These are phyloP conservation scores for Ophion ellenae DNA, from an alignment of 2,888 invertebrate genomes.

Conservation along the genomic window DNA sequence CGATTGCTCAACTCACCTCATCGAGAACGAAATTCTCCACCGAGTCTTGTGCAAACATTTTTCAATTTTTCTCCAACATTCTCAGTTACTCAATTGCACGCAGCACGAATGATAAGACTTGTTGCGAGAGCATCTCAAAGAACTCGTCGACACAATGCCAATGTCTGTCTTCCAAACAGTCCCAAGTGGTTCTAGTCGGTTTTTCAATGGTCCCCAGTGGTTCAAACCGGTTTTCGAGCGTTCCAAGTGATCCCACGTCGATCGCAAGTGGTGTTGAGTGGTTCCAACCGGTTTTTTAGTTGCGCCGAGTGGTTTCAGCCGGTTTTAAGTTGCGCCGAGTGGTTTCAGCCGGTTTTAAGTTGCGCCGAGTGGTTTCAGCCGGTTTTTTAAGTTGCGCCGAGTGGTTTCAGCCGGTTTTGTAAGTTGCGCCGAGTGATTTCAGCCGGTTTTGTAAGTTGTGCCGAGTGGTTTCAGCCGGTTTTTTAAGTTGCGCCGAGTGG, in stretches of 20 bases:
- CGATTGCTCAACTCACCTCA: constrained; percentile 46
- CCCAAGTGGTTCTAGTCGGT: neutral
- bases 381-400: too few species aligned
- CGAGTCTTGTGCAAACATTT: constrained; percentile 43
- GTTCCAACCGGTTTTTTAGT: neutral
- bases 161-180: neutral
- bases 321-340: neutral
- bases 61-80: constrained; percentile 8
- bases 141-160: too few species aligned
- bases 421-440: too few species aligned
- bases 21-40: constrained; percentile 55
- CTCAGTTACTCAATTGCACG: neutral
- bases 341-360: neutral
- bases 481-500: too few species aligned
- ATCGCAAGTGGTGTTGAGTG: neutral
- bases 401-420: too few species aligned
- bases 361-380: too few species aligned
- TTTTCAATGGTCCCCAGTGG: neutral
- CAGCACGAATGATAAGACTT: too few species aligned
- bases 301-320: neutral
- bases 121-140: too few species aligned
- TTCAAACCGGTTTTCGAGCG: neutral
- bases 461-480: too few species aligned
- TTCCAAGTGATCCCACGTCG: neutral
- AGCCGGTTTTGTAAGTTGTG: too few species aligned